Conservation (phyloP, 2,888 invertebrate species). For the Drosophila pseudotakahashii region DNA sequence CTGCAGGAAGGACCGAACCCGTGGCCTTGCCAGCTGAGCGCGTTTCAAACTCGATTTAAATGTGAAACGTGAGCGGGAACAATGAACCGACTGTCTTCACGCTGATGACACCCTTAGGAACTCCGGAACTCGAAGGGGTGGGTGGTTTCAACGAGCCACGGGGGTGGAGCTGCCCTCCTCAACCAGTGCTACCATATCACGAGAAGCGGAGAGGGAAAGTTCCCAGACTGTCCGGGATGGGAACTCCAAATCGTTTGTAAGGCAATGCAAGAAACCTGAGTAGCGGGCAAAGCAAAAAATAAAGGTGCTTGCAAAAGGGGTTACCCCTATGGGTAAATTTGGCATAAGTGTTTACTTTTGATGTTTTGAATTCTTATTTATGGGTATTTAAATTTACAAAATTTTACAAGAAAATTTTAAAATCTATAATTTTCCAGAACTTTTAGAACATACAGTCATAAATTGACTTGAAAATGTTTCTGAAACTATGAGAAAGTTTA, state of each 20-base stretch:
- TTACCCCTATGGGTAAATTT: too few species aligned
- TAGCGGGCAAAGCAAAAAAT: too few species aligned
- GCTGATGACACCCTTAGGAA: conserved; percentile 12
- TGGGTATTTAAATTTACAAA: too few species aligned
- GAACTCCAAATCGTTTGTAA: neutral
- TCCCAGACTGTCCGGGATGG: neutral
- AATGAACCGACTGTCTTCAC: conserved; percentile 17
- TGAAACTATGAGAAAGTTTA: neutral
- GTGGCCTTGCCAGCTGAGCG: conserved; percentile 1
- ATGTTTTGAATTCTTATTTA: too few species aligned
- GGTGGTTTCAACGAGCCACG: neutral
- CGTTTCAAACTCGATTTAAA: conserved; percentile 14
- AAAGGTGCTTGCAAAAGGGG: too few species aligned
- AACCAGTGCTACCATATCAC: conserved; percentile 5
- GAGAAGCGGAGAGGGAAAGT: neutral
- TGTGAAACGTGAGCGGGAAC: conserved; percentile 30
- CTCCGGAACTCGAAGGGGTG: conserved; percentile 9
- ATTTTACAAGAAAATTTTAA: too few species aligned
- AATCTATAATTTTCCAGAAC: too few species aligned
- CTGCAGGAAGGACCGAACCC: neutral
- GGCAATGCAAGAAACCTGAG: neutral
- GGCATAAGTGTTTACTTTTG: too few species aligned
- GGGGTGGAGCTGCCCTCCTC: neutral
- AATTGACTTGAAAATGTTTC: neutral
- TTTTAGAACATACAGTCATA: too few species aligned